Percentiles rank a stretch among this genome's conserved stretches.
phyloP scores from a whole-genome alignment of 2,888 invertebrate species.

The Myathropa florea region DNA sequence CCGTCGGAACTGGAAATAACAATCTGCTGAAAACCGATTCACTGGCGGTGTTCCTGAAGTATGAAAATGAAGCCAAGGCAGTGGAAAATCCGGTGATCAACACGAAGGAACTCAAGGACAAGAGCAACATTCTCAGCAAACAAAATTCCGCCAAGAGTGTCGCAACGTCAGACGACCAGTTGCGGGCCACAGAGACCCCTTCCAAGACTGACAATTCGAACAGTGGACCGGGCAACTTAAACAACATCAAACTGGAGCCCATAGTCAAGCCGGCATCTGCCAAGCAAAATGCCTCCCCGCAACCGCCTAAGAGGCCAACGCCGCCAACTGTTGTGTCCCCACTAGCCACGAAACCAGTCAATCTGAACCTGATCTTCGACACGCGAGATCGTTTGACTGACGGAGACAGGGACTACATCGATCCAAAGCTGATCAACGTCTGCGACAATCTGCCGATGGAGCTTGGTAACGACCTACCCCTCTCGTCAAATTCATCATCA shows the following conservation, averaged over 20 bases:
- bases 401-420: slow-evolving; percentile 81
- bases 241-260: slow-evolving; percentile 42
- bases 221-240: slow-evolving; percentile 18
- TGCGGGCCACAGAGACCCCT: slow-evolving; percentile 71
- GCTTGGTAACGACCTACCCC: slow-evolving; percentile 54
- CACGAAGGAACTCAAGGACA: slow-evolving; percentile 80
- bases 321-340: slow-evolving; percentile 6
- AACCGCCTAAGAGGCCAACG: not conserved
- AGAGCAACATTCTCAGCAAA: slow-evolving; percentile 79
- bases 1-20: slow-evolving; percentile 25
- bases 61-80: slow-evolving; percentile 76
- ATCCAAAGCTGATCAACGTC: slow-evolving; percentile 86
- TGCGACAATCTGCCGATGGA: slow-evolving; percentile 85
- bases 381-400: slow-evolving; percentile 39
- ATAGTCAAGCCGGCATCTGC: slow-evolving; percentile 35
- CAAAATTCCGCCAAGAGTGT: slow-evolving; percentile 79
- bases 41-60: slow-evolving; percentile 79
- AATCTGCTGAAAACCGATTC: slow-evolving; percentile 79
- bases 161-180: slow-evolving; percentile 67
- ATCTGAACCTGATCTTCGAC: slow-evolving; percentile 74
- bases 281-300: slow-evolving; percentile 9
- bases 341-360: slow-evolving; percentile 69
- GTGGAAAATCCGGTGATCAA: slow-evolving; percentile 64
- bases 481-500: slow-evolving; percentile 72
- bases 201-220: slow-evolving; percentile 4